Evolutionary conservation across 2,888 invertebrate species (phyloP), one percentile per base, ranked within the genome.

Genomic region (Teleiodes luculella): DNA sequence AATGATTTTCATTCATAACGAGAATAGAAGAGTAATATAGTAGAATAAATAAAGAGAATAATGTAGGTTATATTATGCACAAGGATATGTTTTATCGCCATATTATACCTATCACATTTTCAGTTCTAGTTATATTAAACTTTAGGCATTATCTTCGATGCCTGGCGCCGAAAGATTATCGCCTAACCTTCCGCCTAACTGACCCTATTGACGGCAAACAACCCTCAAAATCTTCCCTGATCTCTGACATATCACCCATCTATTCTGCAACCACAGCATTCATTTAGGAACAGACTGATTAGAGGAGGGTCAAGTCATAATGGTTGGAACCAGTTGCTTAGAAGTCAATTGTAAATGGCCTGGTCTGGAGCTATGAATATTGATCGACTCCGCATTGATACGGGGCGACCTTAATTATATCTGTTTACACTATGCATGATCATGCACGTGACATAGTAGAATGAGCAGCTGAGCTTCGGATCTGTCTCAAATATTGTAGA

Each of bases 331-430:
- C 20, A 16, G 31, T 33, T n/a, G 35, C 33, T 18, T 47, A 47
- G 47, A 47, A 49, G 37, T 52, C 51, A 41, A 39, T 51, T 35
- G 62, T 63, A 66, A 24, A 28, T 18, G 39, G 14, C 18, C 18
- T 16, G 35, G 14, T 39, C 18, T 16, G 35, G 16, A 46, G 46
- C 14, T 67, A 71, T 78, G 75, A 78, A 82, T 81, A 83, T 81
- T 80, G 79, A 83, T 81, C 74, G 68, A 66, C 58, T 67, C 61
- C 61, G 66, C 69, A 76, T 76, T 72, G 73, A 74, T 76, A 78
- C 74, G 74, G 72, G 74, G 60, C 73, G 80, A 74, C 82, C 79
- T 79, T 81, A 83, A 83, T 83, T 78, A 79, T 71, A 74, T 74
- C 73, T 80, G 76, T 79, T 78, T 74, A 78, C 72, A 72, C 71